phyloP scores from a whole-genome alignment of 2,113 vertebrate genomes.

The Chroicocephalus ridibundus region DNA sequence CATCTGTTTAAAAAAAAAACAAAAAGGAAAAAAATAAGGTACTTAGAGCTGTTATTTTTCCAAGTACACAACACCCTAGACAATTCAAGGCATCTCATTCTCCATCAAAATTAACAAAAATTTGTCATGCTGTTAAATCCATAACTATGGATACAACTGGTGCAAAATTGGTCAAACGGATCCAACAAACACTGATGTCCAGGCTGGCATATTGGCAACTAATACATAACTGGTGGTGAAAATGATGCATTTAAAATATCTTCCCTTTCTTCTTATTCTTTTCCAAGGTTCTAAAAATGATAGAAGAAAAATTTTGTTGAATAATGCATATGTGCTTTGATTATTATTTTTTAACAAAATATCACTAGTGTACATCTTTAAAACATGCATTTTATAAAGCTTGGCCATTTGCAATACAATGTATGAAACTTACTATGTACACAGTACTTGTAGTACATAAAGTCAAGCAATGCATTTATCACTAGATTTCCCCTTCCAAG shows the following conservation, averaged over 20 bases:
- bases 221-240: constrained; percentile 80
- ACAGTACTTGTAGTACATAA: background rate
- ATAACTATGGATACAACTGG: constrained; percentile 81
- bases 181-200: constrained; percentile 86
- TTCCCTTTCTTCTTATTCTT: constrained; percentile 99
- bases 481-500: background rate
- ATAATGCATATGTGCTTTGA: background rate
- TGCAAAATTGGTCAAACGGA: constrained; percentile 81
- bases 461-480: background rate
- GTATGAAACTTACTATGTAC: background rate
- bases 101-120: constrained; percentile 77
- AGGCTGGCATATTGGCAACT: constrained; percentile 91
- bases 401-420: background rate
- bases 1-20: constrained; percentile 69
- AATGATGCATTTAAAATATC: constrained; percentile 88
- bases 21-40: constrained; percentile 65
- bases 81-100: constrained; percentile 83
- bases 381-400: background rate
- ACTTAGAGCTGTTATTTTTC: constrained; percentile 80
- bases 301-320: background rate
- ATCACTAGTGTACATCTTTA: background rate
- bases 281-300: constrained; percentile 90
- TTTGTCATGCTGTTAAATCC: constrained; percentile 85
- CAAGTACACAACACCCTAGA: constrained; percentile 85
- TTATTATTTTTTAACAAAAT: background rate